Evolutionary conservation across 2,888 invertebrate species (phyloP).

Genomic region (Watsonalla binaria): DNA sequence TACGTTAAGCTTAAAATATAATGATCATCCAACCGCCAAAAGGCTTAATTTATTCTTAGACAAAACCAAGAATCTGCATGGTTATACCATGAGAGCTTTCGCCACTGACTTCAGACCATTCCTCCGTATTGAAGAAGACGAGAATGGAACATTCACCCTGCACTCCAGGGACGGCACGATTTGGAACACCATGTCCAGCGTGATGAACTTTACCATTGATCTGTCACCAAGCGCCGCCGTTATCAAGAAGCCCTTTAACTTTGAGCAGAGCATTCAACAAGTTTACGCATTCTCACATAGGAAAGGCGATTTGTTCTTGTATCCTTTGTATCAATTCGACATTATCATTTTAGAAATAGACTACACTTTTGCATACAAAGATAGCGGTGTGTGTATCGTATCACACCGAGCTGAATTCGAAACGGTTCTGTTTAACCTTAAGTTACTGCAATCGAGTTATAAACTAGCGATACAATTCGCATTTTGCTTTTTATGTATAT

Average conservation of each 20-base stretch:
- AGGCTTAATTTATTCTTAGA: conserved; percentile 42
- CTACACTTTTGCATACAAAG: conserved; percentile 47
- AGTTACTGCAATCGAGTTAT: conserved; percentile 34
- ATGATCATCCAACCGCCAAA: conserved; percentile 14
- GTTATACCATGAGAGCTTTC: conserved; percentile 42
- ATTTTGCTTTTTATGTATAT: conserved; percentile 49
- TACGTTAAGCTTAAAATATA: conserved; percentile 29
- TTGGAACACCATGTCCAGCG: conserved; percentile 51
- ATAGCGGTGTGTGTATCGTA: conserved; percentile 62
- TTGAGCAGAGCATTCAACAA: conserved; percentile 44
- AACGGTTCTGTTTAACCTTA: conserved; percentile 50
- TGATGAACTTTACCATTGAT: conserved; percentile 60
- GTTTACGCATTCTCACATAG: conserved; percentile 49
- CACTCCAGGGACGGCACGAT: conserved; percentile 52
- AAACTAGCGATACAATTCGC: conserved; percentile 28
- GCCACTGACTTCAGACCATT: conserved; percentile 46
- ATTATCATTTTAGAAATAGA: conserved; percentile 53
- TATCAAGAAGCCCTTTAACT: conserved; percentile 46
- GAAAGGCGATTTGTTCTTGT: conserved; percentile 51
- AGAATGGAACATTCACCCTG: conserved; percentile 40
- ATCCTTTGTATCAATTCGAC: conserved; percentile 62
- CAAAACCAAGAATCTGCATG: conserved; percentile 49
- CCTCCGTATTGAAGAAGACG: conserved; percentile 28
- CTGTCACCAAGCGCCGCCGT: conserved; percentile 30
- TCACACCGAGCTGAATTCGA: conserved; percentile 57